Conservation (phyloP, 2,888 invertebrate species). For the Dolichopus griseipennis region DNA sequence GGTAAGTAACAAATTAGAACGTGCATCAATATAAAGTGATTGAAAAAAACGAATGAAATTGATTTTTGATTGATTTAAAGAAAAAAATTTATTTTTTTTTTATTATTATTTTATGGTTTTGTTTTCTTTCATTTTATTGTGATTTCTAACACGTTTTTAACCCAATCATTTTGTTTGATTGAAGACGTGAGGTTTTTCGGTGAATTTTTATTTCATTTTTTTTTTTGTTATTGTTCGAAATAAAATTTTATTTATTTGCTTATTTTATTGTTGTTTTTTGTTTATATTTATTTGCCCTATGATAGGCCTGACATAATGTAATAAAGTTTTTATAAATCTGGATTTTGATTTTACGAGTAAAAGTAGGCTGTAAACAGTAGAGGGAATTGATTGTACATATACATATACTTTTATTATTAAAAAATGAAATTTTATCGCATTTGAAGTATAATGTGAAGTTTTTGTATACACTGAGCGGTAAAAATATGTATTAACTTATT, state of each 20-base stretch:
- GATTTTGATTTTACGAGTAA: too few relatives aligned
- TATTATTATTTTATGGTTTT: too few relatives aligned
- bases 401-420: too few relatives aligned
- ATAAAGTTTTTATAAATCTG: background rate
- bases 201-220: background rate
- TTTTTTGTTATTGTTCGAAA: too few relatives aligned
- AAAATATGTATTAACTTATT: too few relatives aligned
- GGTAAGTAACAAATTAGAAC: background rate
- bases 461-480: too few relatives aligned
- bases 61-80: conserved; percentile 6
- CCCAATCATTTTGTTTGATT: conserved; percentile 6
- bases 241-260: too few relatives aligned
- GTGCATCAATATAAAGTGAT: background rate
- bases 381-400: too few relatives aligned
- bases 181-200: background rate
- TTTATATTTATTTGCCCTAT: background rate
- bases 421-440: too few relatives aligned
- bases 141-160: conserved; percentile 1
- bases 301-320: background rate
- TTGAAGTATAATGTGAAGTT: too few relatives aligned
- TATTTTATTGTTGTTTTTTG: background rate
- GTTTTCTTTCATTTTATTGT: background rate
- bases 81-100: background rate
- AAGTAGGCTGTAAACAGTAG: too few relatives aligned
- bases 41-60: background rate